These are phyloP conservation scores for Tangara arthus DNA, from an alignment of 2,797 vertebrate genomes.

Conservation along the genomic window DNA sequence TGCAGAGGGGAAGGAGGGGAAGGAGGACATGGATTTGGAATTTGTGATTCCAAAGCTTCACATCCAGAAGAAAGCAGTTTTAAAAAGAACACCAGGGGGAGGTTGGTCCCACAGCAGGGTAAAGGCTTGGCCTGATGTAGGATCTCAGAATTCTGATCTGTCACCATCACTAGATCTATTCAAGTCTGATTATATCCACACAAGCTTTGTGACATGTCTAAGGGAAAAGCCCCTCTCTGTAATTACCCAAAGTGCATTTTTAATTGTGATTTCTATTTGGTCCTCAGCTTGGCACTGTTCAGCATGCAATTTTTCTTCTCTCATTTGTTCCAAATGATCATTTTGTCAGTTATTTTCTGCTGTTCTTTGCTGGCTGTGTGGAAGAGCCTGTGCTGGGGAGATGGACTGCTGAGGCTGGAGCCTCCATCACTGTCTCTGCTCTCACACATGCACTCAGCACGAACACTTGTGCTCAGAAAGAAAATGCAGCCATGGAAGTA, in stretches of 20 bases:
- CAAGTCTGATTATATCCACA: neutral
- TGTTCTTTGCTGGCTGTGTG: conserved; percentile 1
- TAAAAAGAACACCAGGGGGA: neutral
- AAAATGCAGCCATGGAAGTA: conserved; percentile 37
- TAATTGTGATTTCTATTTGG: neutral
- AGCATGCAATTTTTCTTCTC: neutral
- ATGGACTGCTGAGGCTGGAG: neutral
- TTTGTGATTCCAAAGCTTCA: neutral
- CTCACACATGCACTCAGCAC: neutral
- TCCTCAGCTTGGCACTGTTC: neutral
- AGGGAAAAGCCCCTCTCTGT: conserved; percentile 14
- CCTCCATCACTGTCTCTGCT: neutral
- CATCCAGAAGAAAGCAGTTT: neutral
- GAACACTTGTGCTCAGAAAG: conserved; percentile 5
- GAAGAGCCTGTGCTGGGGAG: neutral
- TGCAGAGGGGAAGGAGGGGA: neutral
- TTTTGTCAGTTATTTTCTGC: conserved; percentile 8
- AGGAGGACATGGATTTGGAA: neutral
- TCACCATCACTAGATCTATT: neutral
- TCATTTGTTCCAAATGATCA: neutral
- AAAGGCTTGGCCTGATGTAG: neutral
- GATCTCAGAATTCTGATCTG: neutral
- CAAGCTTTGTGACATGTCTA: neutral
- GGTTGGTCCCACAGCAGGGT: neutral
- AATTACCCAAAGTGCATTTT: conserved; percentile 1